Evolutionary conservation across 2,113 vertebrate genomes (phyloP).

Genomic region (Scolopax mira): DNA sequence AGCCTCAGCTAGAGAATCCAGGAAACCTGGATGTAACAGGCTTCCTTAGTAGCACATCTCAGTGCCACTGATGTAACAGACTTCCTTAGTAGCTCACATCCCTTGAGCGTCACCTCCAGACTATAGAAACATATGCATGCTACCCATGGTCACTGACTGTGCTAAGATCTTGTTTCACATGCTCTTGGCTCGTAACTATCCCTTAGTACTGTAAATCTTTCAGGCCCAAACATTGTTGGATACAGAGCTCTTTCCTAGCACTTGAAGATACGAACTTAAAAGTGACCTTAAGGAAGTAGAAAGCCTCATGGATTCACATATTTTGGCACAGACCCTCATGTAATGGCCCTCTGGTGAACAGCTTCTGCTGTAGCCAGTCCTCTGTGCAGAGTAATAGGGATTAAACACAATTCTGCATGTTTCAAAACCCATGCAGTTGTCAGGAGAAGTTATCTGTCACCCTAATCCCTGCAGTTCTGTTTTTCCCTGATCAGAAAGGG

Average conservation of each 20-base stretch:
- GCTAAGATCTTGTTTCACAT: not conserved
- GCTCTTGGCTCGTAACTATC: not conserved
- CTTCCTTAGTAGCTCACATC: too few relatives aligned
- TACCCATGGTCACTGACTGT: not conserved
- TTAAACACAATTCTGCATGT: not conserved
- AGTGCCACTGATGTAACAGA: too few relatives aligned
- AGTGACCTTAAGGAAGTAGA: not conserved
- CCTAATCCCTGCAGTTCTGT: constrained; percentile 51
- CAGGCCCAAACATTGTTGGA: not conserved
- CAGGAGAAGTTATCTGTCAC: constrained; percentile 36
- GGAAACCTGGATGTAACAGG: too few relatives aligned
- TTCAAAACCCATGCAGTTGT: constrained; percentile 17
- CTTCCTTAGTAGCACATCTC: too few relatives aligned
- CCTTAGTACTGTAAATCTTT: not conserved
- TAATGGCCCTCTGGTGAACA: not conserved
- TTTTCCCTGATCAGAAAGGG: constrained; percentile 50
- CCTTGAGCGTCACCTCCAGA: too few relatives aligned
- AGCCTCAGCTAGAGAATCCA: too few relatives aligned
- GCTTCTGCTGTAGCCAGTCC: not conserved
- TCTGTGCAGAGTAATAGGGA: not conserved
- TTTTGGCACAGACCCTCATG: not conserved
- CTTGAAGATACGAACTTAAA: not conserved
- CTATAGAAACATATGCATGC: not conserved
- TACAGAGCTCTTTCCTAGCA: not conserved
- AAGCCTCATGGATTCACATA: not conserved